Conservation (phyloP, 2,113 vertebrate species). For the Speoplatyrhinus poulsoni region DNA sequence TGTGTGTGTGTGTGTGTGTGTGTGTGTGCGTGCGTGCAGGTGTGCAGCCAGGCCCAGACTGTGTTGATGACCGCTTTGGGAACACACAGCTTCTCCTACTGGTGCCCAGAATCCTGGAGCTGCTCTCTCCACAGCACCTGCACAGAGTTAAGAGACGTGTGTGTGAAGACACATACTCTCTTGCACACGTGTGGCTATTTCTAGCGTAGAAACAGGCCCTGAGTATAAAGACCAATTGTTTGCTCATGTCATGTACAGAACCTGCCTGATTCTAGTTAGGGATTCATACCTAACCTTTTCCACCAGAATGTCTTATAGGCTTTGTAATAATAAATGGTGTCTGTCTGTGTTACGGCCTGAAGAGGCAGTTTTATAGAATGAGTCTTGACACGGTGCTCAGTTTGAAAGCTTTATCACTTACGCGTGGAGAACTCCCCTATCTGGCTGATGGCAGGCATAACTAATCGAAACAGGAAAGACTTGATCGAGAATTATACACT, state of each 20-base stretch:
- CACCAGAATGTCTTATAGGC: not conserved
- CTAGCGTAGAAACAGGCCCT: too few species aligned
- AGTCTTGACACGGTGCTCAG: too few species aligned
- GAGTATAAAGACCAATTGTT: too few species aligned
- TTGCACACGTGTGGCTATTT: not conserved
- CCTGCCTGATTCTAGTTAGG: too few species aligned
- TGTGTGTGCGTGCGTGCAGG: constrained; percentile 72
- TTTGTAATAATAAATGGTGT: not conserved
- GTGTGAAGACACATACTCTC: not conserved
- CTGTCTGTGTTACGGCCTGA: constrained; percentile 49
- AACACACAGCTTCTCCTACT: constrained; percentile 94
- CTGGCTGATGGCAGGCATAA: too few species aligned
- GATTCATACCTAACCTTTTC: too few species aligned
- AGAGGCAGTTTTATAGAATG: not conserved
- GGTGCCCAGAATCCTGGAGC: constrained; percentile 88
- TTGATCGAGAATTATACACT: too few species aligned
- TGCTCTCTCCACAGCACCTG: constrained; percentile 82
- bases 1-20: constrained; percentile 1
- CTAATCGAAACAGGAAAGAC: too few species aligned
- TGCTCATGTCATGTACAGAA: too few species aligned
- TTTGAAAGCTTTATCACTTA: too few species aligned
- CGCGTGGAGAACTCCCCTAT: too few species aligned
- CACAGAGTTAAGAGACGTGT: constrained; percentile 83
- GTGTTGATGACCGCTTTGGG: constrained; percentile 90
- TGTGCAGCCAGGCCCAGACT: constrained; percentile 91